A percentile compares a stretch with the other conserved stretches of the same genome.
Conservation (phyloP, 2,797 vertebrate species). For the Moxostoma hubbsi region DNA sequence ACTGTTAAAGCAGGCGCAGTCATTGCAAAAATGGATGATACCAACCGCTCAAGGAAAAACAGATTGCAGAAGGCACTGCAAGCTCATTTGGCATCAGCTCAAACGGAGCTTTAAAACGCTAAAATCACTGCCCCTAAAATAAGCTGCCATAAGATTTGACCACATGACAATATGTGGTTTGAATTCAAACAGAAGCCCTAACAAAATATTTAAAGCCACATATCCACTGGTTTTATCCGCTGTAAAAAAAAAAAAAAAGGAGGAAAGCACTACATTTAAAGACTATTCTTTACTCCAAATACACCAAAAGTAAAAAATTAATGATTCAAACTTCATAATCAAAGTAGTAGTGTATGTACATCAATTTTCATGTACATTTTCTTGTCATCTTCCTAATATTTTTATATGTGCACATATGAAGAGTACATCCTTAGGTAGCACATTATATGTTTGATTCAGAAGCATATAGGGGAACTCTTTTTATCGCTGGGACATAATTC, state of each 20-base stretch:
- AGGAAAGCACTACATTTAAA: not conserved
- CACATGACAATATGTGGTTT: slow-evolving; percentile 21
- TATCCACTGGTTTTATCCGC: not conserved
- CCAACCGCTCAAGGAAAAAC: slow-evolving; percentile 35
- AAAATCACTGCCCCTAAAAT: slow-evolving; percentile 6
- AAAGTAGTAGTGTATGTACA: not conserved
- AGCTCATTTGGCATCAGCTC: slow-evolving; percentile 47
- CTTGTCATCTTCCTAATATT: slow-evolving; percentile 14
- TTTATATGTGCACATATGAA: slow-evolving; percentile 34
- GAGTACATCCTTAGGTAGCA: slow-evolving; percentile 30
- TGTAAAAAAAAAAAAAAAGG: not conserved
- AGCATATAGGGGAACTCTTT: slow-evolving; percentile 28
- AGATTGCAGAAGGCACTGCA: slow-evolving; percentile 48
- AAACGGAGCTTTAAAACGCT: slow-evolving; percentile 24
- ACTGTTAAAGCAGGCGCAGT: slow-evolving; percentile 46
- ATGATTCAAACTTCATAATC: not conserved
- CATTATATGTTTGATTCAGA: slow-evolving; percentile 49
- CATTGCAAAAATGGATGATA: slow-evolving; percentile 39
- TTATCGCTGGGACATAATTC: slow-evolving; percentile 54
- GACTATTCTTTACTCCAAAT: not conserved
- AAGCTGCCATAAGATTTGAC: not conserved
- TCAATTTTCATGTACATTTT: not conserved
- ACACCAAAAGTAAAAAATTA: not conserved
- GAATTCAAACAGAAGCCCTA: slow-evolving; percentile 15
- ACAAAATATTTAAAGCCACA: slow-evolving; percentile 9